Evolutionary conservation across 2,797 vertebrate species (phyloP).

Genomic region (Coendou prehensilis): DNA sequence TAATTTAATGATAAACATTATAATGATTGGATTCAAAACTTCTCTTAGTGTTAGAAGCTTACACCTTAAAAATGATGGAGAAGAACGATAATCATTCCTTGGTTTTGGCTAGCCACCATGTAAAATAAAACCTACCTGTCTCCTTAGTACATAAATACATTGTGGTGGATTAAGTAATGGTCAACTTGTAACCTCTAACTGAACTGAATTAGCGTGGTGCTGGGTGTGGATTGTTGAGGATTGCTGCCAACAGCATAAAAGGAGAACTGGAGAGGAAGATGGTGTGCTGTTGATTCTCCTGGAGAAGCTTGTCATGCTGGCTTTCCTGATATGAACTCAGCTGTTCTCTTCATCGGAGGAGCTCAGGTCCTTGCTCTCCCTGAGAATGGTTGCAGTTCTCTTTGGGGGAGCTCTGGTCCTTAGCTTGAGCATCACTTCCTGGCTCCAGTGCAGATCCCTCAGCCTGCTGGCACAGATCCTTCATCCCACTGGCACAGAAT

Average conservation of each 20-base stretch:
- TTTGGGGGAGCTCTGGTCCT: no score
- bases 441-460: no score
- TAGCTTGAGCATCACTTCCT: no score
- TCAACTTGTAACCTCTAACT: not conserved
- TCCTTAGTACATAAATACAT: not conserved
- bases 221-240: not conserved
- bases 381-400: no score
- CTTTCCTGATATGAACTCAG: not conserved
- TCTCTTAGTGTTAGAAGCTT: not conserved
- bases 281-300: not conserved
- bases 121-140: not conserved
- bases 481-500: no score
- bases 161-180: not conserved
- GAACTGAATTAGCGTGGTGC: not conserved
- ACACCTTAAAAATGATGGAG: not conserved
- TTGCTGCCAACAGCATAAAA: not conserved
- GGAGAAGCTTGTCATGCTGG: not conserved
- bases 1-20: not conserved
- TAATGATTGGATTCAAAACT: not conserved
- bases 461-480: no score
- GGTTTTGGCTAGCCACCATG: not conserved
- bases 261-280: not conserved
- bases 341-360: no score
- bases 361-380: no score
- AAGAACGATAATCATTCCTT: not conserved